Evolutionary conservation across 2,113 vertebrate species (phyloP).

Genomic region (Pseudorhombus dupliciocellatus): DNA sequence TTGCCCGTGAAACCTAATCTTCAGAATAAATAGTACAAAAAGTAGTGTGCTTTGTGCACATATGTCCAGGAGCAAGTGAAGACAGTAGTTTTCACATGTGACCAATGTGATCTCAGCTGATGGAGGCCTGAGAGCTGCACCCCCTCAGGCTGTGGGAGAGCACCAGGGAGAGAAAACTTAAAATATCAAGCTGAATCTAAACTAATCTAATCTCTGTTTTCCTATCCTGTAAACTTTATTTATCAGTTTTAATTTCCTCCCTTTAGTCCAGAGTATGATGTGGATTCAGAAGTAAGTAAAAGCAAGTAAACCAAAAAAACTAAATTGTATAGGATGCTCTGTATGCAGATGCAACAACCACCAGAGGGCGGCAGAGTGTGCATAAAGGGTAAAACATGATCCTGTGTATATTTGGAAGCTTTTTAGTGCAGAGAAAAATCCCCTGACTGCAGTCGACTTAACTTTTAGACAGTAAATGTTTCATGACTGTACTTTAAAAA

Average conservation of each 20-base stretch:
- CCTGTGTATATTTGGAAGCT: no score
- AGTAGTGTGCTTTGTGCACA: neutral
- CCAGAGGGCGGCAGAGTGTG: conserved; percentile 34
- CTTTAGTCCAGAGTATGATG: no score
- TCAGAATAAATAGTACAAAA: no score
- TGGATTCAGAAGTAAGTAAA: no score
- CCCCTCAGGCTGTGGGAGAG: neutral
- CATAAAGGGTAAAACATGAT: neutral
- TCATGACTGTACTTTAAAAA: neutral
- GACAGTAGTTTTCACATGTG: conserved; percentile 9
- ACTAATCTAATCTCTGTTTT: neutral
- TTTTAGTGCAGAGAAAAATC: no score
- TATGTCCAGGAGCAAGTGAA: neutral
- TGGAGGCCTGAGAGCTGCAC: neutral
- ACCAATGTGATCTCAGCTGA: neutral
- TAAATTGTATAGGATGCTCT: neutral
- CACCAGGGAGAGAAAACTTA: neutral
- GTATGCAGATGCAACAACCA: neutral
- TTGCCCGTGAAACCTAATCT: no score
- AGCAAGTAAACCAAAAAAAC: no score
- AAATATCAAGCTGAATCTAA: neutral
- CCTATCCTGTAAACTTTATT: neutral
- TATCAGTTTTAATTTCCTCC: no score
- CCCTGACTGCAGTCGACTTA: no score
- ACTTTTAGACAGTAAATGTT: neutral